Conservation (phyloP, 2,797 vertebrate genomes). For the Holocentrus rufus region DNA sequence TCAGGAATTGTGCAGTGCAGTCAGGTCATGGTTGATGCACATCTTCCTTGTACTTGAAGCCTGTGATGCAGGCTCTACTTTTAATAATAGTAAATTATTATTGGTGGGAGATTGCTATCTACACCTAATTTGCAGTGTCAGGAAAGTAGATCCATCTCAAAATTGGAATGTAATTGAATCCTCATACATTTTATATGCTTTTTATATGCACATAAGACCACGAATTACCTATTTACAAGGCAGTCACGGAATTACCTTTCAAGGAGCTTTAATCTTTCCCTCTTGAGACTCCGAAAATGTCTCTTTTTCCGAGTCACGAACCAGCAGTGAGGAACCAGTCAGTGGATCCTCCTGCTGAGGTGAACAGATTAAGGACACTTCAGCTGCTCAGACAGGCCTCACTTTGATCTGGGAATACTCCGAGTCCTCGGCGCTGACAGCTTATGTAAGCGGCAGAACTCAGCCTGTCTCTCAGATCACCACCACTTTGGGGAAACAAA, state of each 20-base stretch:
- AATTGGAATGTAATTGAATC: too few species aligned
- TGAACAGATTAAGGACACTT: slow-evolving; percentile 59
- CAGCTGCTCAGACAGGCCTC: slow-evolving; percentile 57
- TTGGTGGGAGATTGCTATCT: too few species aligned
- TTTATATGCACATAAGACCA: too few species aligned
- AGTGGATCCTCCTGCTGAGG: slow-evolving; percentile 45
- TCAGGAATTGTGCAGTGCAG: too few species aligned
- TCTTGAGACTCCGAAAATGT: neutral
- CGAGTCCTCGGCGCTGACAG: slow-evolving; percentile 57
- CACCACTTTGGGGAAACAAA: slow-evolving; percentile 37
- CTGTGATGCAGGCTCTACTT: too few species aligned
- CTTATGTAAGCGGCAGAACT: slow-evolving; percentile 53
- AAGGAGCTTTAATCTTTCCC: neutral
- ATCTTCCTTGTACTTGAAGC: too few species aligned
- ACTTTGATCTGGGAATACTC: slow-evolving; percentile 72
- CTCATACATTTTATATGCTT: too few species aligned
- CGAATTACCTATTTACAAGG: neutral
- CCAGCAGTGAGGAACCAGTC: slow-evolving; percentile 34
- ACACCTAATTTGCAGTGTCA: too few species aligned
- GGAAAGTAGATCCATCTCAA: too few species aligned
- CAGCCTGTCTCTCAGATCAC: slow-evolving; percentile 40
- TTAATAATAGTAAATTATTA: too few species aligned
- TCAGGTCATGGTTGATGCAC: too few species aligned
- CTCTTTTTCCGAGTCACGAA: slow-evolving; percentile 24
- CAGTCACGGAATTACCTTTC: neutral